Percentiles rank a stretch among this genome's conserved stretches.
Evolutionary conservation across 2,888 invertebrate genomes (phyloP).

Genomic region (Protonemura montana): DNA sequence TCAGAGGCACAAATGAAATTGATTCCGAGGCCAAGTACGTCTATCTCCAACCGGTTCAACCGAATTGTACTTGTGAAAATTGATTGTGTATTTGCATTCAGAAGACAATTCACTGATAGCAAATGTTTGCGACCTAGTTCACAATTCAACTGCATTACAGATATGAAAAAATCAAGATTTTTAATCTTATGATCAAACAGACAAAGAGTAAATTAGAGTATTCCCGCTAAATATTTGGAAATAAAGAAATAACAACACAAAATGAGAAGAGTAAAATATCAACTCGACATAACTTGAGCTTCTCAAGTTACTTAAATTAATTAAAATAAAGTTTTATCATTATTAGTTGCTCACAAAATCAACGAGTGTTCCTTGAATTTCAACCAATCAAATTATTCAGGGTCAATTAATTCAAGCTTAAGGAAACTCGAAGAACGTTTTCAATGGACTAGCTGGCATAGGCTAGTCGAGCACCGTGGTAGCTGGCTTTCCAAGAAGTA

Average conservation of each 20-base stretch:
- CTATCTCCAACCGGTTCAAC: background rate
- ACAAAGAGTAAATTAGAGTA: too few relatives aligned
- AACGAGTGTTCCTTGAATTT: constrained; percentile 16
- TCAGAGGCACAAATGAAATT: background rate
- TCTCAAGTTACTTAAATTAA: background rate
- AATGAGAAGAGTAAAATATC: background rate
- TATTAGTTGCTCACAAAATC: constrained; percentile 32
- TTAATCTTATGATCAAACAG: too few relatives aligned
- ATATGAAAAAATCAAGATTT: background rate
- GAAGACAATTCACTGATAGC: background rate
- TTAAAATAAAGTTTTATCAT: constrained; percentile 23
- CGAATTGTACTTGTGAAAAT: background rate
- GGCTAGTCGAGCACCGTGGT: background rate
- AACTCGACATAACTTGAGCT: background rate
- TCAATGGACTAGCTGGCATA: background rate
- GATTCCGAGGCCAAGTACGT: background rate
- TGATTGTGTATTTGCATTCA: background rate
- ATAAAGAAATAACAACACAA: background rate
- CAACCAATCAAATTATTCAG: constrained; percentile 40
- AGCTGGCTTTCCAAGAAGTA: too few relatives aligned
- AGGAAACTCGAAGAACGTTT: constrained; percentile 9
- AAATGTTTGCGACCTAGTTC: background rate
- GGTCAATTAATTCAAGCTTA: constrained; percentile 34
- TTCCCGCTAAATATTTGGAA: too few relatives aligned
- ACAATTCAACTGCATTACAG: background rate